Base-by-base conservation (phyloP, 2,113 vertebrate species). In the Regulus satrapa region DNA sequence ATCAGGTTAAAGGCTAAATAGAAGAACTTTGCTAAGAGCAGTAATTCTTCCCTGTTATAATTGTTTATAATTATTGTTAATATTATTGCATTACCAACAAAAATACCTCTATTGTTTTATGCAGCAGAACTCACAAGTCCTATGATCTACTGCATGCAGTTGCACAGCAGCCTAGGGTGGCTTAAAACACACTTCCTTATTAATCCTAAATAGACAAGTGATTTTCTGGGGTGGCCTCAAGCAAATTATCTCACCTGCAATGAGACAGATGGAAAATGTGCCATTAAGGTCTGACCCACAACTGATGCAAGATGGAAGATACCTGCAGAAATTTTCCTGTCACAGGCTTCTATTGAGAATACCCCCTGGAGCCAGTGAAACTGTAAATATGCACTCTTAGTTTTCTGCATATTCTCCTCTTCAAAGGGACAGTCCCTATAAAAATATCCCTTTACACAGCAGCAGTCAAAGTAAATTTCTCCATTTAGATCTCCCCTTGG, bases 321-420 rank as follows among this genome's bases (percentile, higher is more conserved):
- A 78, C 28, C 51, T 72, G 20, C 8, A 91, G 43, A 74, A 92
- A 86, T 6, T 59, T 19, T 21, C 51, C 32, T 20, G 28, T 36
- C 48, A 38, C n/a, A 51, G 45, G 31, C 20, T 84, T 40, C 36
- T 45, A 25, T 17, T 40, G 28, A 54, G 43, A 75, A 16, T 45
- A 75, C 5, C 12, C n/a, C n/a, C 41, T 43, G n/a, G 31, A 87
- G 58, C 62, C 5, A 3, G 49, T 36, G 49, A 64, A 54, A 49
- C 31, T 2, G 2, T 54, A 31, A 72, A n/a, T 28, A 28, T 0
- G 0, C 2, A 26, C 20, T 66, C 26, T 38, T 23, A n/a, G 9
- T 20, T 58, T 38, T 64, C 49, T 68, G 12, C 29, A 29, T 13
- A 16, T 29, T 29, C 46, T 26, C 32, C 38, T n/a, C 17, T 2